phyloP scores from a whole-genome alignment of 2,113 vertebrate genomes.

The Amazona vittata region DNA sequence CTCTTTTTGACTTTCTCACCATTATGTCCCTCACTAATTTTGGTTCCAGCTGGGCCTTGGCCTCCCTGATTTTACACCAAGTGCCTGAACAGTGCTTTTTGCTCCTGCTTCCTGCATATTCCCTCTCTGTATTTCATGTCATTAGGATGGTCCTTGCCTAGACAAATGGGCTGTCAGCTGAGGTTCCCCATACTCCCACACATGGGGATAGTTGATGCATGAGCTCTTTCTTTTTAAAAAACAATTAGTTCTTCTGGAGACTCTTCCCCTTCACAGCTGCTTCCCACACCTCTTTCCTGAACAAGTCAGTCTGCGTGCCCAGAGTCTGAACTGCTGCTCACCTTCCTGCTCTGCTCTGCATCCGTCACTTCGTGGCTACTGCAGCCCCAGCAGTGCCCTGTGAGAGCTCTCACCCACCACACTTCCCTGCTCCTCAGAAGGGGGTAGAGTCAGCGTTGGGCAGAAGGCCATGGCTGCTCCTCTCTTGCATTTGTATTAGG shows the following conservation, averaged over 20 bases:
- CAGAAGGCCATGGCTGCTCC: background rate
- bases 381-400: fast-evolving
- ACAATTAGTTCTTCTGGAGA: background rate
- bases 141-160: background rate
- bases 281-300: background rate
- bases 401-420: background rate
- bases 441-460: background rate
- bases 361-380: background rate
- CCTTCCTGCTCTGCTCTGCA: background rate
- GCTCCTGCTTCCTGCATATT: background rate
- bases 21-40: background rate
- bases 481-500: background rate
- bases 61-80: background rate
- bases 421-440: background rate
- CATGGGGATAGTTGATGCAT: background rate
- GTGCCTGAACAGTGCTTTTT: background rate
- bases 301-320: background rate
- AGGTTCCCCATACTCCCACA: background rate
- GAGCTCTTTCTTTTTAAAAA: background rate
- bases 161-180: background rate
- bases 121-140: background rate
- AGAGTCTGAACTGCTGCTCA: background rate
- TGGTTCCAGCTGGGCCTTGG: background rate
- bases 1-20: background rate
- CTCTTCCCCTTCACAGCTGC: background rate